phyloP scores from a whole-genome alignment of 2,113 vertebrate species.

The Sceloporus tristichus region DNA sequence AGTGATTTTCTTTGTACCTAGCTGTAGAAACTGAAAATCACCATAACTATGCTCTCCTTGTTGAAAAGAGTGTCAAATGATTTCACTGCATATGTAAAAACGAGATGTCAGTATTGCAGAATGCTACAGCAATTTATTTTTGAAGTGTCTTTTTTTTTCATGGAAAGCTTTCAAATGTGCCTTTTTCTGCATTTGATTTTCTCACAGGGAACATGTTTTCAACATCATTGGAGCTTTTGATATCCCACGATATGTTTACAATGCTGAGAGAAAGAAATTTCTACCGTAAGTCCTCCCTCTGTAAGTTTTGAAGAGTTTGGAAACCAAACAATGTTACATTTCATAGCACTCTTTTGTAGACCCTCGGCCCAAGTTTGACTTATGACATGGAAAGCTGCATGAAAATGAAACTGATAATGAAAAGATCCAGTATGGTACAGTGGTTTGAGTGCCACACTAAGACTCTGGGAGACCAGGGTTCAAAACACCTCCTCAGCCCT shows the following conservation, averaged over 20 bases:
- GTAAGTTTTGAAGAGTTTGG: not conserved
- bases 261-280: conserved; percentile 94
- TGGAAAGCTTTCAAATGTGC: not conserved
- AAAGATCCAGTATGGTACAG: no score
- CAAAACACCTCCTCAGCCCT: no score
- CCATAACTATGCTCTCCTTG: not conserved
- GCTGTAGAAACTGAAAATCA: not conserved
- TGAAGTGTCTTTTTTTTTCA: not conserved
- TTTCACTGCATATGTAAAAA: not conserved
- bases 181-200: not conserved
- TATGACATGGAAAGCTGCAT: not conserved
- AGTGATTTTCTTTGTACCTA: not conserved
- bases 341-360: not conserved
- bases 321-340: not conserved
- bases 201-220: conserved; percentile 91
- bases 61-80: not conserved
- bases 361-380: not conserved
- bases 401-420: no score
- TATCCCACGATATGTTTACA: conserved; percentile 93
- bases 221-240: conserved; percentile 97
- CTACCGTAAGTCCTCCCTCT: conserved; percentile 87
- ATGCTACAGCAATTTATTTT: not conserved
- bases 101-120: not conserved
- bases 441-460: no score
- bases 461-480: no score